phyloP scores from a whole-genome alignment of 2,797 vertebrate species.

The Hydrophis major region DNA sequence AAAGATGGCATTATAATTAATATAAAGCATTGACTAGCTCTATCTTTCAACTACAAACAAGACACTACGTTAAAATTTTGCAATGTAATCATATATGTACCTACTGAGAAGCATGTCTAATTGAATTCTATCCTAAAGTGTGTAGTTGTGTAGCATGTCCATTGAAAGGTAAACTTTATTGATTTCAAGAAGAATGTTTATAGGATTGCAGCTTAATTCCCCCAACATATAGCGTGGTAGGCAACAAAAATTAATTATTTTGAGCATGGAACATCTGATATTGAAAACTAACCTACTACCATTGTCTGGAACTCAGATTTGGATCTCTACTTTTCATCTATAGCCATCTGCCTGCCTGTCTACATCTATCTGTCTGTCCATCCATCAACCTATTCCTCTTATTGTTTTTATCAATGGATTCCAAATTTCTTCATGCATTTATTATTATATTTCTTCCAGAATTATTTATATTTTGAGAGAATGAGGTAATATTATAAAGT shows the following conservation, averaged over 20 bases:
- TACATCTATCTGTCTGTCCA: not conserved
- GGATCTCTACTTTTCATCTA: not conserved
- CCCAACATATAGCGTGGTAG: constrained; percentile 34
- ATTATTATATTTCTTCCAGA: constrained; percentile 32
- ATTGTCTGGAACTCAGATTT: constrained; percentile 17
- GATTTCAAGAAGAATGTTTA: not conserved
- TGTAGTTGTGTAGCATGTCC: not conserved
- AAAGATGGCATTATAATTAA: constrained; percentile 74
- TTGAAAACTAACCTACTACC: not conserved
- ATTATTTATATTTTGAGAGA: constrained; percentile 47
- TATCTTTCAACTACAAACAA: constrained; percentile 63
- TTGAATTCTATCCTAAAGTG: not conserved
- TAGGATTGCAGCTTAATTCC: not conserved
- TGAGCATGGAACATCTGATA: constrained; percentile 14
- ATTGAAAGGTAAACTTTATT: not conserved
- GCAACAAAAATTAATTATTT: not conserved
- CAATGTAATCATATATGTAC: not conserved
- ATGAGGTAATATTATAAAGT: constrained; percentile 1
- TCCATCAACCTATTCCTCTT: not conserved
- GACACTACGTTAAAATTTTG: constrained; percentile 40
- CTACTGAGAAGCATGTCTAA: not conserved
- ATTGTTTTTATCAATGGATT: constrained; percentile 55
- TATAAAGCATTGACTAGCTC: constrained; percentile 67
- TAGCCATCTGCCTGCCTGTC: not conserved
- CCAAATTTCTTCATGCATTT: constrained; percentile 55